Base-by-base conservation (phyloP, 2,113 vertebrate genomes). In the Pseudonaja textilis region DNA sequence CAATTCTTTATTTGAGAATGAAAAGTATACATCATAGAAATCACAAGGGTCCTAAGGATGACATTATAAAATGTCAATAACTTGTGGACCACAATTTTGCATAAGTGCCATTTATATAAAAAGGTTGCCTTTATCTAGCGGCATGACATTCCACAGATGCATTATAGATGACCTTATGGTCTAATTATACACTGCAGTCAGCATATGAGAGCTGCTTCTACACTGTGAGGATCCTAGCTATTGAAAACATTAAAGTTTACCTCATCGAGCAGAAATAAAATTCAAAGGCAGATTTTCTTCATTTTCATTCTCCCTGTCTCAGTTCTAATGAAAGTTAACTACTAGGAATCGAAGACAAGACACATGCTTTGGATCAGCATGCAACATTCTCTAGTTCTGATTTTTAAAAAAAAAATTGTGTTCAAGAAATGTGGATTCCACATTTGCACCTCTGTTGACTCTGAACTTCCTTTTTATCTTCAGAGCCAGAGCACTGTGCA, bases 21-120 rank as follows among this genome's bases (percentile, higher is more conserved):
- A 95, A 96, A 88, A 54, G 55, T 52, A 59, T 94, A 95, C 95
- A 90, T 69, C 88, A 90, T 95, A 64, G 94, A 94, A 93, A 91
- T 95, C 95, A 93, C 93, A 96, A 95, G 69, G 86, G 96, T 81
- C 91, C 93, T 89, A 91, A 96, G 94, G 91, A 96, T 96, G 93
- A 94, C 96, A 96, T 97, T 97, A 97, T 92, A 95, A 95, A 97
- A 97, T 95, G 96, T 95, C 96, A 96, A 93, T 85, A 54, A 94
- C 95, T 95, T 95, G 94, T 93, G 93, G 96, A 81, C 93, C 91
- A 95, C 85, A 14, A 93, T 96, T 97, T 97, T 95, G 95, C 91
- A 93, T 97, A 97, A 97, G 94, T 96, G 93, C 95, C 87, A 90
- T 95, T 93, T 95, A 90, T 81, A 91, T 88, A 92, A 90, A 91